Conservation (phyloP, 2,888 invertebrate genomes). For the Drosophila meridionalis region DNA sequence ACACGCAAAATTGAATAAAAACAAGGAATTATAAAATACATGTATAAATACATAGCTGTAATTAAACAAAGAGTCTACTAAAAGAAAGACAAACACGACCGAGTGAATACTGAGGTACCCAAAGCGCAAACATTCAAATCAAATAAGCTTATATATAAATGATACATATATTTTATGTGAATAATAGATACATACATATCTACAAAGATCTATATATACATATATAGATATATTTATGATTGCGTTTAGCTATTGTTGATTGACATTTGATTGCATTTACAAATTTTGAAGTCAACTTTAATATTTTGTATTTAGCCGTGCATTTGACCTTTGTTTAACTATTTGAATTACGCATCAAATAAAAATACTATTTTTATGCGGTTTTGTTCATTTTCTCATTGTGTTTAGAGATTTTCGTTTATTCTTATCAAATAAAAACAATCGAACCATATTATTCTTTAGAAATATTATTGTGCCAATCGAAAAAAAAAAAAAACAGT, state of each 20-base stretch:
- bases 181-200: neutral
- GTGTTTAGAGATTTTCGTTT: neutral
- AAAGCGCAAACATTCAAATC: neutral
- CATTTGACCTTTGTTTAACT: neutral
- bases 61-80: constrained; percentile 33
- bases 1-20: constrained; percentile 19
- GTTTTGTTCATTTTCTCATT: too few relatives aligned
- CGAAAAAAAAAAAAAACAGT: too few relatives aligned
- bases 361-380: neutral
- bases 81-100: neutral
- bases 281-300: neutral
- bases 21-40: constrained; percentile 14
- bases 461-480: neutral
- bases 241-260: constrained; percentile 8
- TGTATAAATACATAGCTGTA: constrained; percentile 35
- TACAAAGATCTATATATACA: neutral
- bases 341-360: neutral
- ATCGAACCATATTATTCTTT: neutral
- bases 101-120: constrained; percentile 30
- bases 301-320: neutral
- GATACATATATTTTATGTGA: neutral
- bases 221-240: neutral
- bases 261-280: constrained; percentile 11
- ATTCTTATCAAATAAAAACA: neutral
- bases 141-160: neutral